Evolutionary conservation across 2,797 vertebrate species (phyloP), one percentile per base, ranked within the genome.

Genomic region (Clangula hyemalis): DNA sequence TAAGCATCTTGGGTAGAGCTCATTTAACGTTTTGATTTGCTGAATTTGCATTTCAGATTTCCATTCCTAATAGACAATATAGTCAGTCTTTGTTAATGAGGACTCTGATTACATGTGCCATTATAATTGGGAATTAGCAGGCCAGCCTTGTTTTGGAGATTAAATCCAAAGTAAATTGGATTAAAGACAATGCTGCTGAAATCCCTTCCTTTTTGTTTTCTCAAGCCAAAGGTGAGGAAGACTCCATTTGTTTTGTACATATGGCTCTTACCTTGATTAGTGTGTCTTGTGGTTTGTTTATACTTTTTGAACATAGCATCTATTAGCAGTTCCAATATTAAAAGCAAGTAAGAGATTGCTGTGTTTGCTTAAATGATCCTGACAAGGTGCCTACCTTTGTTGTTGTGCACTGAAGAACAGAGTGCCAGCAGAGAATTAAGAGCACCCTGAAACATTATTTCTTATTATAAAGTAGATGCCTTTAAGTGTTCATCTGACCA

Each of bases 1-100:
- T 94, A 95, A 97, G 97, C 96, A 97, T 98, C 97, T 97, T 97
- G 96, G 97, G 90, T 97, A 98, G 97, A 98, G 98, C 98, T 98
- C 98, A 98, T 98, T 98, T 98, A 98, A 98, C 3, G 97, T 98
- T 98, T 98, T 98, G 98, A 98, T 98, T 98, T 97, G 97, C 97
- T 97, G 97, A 98, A 98, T 98, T 98, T 98, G 98, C 98, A 98
- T 98, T 98, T 98, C 98, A 98, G 98, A 98, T 98, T 98, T 98
- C 97, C 97, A 96, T 97, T 98, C 96, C 98, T 98, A 98, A 98
- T 98, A 98, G 98, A 98, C 98, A 98, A 98, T 98, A 98, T 95
- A 98, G 98, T 97, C 97, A 98, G 97, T 97, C 98, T 98, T 98
- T 98, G 98, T 98, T 98, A 98, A 98, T 98, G 98, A 98, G 98